Conservation (phyloP, 2,888 invertebrate genomes). For the Acrobasis suavella region DNA sequence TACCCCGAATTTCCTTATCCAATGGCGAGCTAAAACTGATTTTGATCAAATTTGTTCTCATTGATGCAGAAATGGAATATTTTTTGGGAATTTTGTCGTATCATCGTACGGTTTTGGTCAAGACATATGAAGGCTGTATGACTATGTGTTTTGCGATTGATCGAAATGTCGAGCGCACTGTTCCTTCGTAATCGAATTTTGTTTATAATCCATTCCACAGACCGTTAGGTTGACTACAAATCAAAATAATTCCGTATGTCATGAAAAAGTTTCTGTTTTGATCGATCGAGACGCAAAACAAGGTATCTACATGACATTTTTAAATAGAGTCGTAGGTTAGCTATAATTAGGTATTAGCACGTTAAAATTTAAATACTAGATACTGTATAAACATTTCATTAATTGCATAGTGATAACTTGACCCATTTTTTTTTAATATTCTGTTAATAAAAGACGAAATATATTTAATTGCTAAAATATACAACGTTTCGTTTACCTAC, state of each 20-base stretch:
- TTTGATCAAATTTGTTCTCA: slow-evolving; percentile 22
- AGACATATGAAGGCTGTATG: slow-evolving; percentile 63
- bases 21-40: slow-evolving; percentile 37
- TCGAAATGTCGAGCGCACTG: slow-evolving; percentile 61
- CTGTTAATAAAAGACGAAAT: too few relatives aligned
- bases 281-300: not conserved
- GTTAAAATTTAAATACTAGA: too few relatives aligned
- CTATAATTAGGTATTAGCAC: too few relatives aligned
- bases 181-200: slow-evolving; percentile 29
- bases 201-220: slow-evolving; percentile 24
- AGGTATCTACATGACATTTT: slow-evolving; percentile 1
- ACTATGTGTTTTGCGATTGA: slow-evolving; percentile 60
- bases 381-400: too few relatives aligned
- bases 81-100: slow-evolving; percentile 28
- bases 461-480: too few relatives aligned
- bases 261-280: not conserved
- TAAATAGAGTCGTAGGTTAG: not conserved
- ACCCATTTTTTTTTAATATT: too few relatives aligned
- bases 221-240: slow-evolving; percentile 21
- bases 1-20: slow-evolving; percentile 34
- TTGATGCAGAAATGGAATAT: slow-evolving; percentile 31
- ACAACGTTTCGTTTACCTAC: too few relatives aligned
- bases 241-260: not conserved
- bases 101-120: slow-evolving; percentile 49
- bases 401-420: too few relatives aligned